These are phyloP conservation scores for Argyra leucocephala DNA, from an alignment of 2,888 invertebrate genomes.

Conservation along the genomic window DNA sequence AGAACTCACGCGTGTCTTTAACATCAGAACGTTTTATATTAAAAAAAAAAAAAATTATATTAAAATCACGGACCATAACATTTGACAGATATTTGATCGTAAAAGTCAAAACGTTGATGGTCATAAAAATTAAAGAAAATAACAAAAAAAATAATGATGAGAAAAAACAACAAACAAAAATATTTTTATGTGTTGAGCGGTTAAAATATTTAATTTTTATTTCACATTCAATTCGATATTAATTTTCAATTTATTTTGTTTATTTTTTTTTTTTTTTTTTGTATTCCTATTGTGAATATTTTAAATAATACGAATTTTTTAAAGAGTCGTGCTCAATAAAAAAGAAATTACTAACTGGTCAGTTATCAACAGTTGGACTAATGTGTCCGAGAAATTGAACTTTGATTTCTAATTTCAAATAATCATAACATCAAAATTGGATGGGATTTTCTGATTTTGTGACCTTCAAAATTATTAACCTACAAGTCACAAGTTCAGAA, in stretches of 20 bases:
- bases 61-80: background rate
- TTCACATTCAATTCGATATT: background rate
- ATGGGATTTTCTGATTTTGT: too few relatives aligned
- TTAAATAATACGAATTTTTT: too few relatives aligned
- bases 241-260: background rate
- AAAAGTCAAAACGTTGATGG: constrained; percentile 6
- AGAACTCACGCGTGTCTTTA: background rate
- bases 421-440: too few relatives aligned
- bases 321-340: too few relatives aligned
- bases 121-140: constrained; percentile 3
- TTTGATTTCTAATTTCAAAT: too few relatives aligned
- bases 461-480: too few relatives aligned
- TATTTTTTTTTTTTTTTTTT: background rate
- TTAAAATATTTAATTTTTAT: background rate
- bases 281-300: background rate
- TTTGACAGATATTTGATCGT: constrained; percentile 3
- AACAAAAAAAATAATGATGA: background rate
- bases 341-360: too few relatives aligned
- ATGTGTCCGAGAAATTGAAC: too few relatives aligned
- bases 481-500: too few relatives aligned
- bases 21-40: background rate
- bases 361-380: too few relatives aligned
- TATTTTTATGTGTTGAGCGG: background rate
- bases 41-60: background rate
- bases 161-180: background rate